Evolutionary conservation across 2,888 invertebrate species (phyloP).

Genomic region (Amphipoea lucens): DNA sequence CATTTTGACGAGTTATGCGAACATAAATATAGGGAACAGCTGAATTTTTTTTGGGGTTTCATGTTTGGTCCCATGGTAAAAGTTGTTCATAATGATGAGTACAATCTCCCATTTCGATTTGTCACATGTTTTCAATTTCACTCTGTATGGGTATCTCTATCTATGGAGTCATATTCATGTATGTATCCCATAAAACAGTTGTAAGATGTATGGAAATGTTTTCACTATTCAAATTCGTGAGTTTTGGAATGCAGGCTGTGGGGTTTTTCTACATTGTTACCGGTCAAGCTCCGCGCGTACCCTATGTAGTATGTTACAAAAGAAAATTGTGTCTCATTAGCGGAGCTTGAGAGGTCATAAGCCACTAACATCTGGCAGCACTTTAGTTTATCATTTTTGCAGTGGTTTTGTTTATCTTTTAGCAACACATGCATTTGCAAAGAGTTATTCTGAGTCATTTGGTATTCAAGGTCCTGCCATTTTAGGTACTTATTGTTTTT

Average conservation of each 20-base stretch:
- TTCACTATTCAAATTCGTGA: neutral
- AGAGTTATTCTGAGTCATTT: neutral
- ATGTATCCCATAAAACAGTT: neutral
- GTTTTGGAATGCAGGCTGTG: neutral
- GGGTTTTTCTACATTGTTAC: neutral
- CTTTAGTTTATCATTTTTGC: neutral
- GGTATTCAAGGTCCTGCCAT: neutral
- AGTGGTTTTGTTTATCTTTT: slow-evolving; percentile 7
- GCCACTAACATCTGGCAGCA: neutral
- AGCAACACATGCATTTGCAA: neutral
- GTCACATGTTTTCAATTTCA: too few relatives aligned
- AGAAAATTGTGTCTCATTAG: too few relatives aligned
- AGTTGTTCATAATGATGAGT: too few relatives aligned
- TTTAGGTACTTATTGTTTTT: neutral
- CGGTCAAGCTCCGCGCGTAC: too few relatives aligned
- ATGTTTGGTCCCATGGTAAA: too few relatives aligned
- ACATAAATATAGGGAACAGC: too few relatives aligned
- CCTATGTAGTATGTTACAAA: too few relatives aligned
- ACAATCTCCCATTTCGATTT: too few relatives aligned
- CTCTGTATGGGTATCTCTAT: neutral
- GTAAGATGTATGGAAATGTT: neutral
- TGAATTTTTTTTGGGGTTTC: too few relatives aligned
- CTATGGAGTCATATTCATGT: neutral
- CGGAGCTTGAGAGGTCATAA: neutral
- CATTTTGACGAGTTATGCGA: too few relatives aligned